These are phyloP conservation scores for Chorisops tibialis DNA, from an alignment of 2,888 invertebrate genomes.

Conservation along the genomic window DNA sequence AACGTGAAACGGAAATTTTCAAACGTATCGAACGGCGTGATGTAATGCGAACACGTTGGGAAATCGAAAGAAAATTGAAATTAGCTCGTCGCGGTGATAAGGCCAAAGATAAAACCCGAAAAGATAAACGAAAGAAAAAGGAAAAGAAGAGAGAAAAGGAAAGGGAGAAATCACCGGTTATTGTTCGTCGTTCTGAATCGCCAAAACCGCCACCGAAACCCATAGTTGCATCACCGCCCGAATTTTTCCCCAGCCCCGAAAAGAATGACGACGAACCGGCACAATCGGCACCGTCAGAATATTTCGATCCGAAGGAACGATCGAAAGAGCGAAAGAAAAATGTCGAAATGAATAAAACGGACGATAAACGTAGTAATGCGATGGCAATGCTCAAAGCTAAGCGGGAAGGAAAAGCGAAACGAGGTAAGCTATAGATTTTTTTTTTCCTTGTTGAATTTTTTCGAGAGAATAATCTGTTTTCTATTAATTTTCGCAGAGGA, in stretches of 20 bases:
- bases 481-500: constrained; percentile 47
- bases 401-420: constrained; percentile 82
- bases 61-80: constrained; percentile 89
- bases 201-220: constrained; percentile 26
- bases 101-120: constrained; percentile 56
- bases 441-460: too few species aligned
- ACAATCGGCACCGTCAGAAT: constrained; percentile 39
- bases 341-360: constrained; percentile 79
- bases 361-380: constrained; percentile 87
- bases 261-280: constrained; percentile 35
- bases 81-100: constrained; percentile 76
- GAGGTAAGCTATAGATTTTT: constrained; percentile 51
- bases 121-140: constrained; percentile 54
- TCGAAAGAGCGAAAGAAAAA: constrained; percentile 86
- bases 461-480: too few species aligned
- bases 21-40: constrained; percentile 94
- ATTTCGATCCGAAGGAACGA: constrained; percentile 67
- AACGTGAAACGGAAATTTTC: constrained; percentile 95
- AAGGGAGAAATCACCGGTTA: constrained; percentile 32
- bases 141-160: constrained; percentile 55
- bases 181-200: constrained; percentile 28
- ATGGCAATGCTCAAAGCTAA: constrained; percentile 89
- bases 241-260: constrained; percentile 29
- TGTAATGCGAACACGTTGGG: constrained; percentile 89
- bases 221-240: constrained; percentile 8